phyloP scores from a whole-genome alignment of 2,888 invertebrate species.

The Ceramica pisi region DNA sequence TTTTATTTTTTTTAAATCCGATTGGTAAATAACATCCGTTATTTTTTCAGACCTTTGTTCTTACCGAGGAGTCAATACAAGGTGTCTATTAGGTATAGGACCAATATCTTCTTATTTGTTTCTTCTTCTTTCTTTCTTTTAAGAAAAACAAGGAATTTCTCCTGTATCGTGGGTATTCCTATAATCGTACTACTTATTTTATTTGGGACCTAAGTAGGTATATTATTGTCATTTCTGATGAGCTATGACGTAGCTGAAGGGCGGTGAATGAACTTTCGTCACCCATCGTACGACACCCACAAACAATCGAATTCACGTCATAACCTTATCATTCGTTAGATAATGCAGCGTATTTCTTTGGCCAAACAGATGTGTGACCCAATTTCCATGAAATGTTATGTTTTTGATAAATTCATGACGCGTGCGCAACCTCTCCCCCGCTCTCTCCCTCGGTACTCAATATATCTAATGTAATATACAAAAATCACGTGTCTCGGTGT shows the following conservation, averaged over 20 bases:
- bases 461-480: too few species aligned
- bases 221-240: conserved; percentile 14
- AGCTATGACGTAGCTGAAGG: conserved; percentile 51
- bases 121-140: too few species aligned
- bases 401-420: conserved; percentile 44
- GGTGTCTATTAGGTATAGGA: neutral
- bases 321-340: conserved; percentile 41
- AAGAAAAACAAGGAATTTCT: too few species aligned
- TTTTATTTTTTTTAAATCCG: too few species aligned
- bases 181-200: too few species aligned
- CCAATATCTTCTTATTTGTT: too few species aligned
- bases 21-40: neutral
- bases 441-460: conserved; percentile 1
- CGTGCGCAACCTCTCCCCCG: neutral
- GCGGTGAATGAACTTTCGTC: conserved; percentile 75
- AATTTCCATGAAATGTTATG: conserved; percentile 50
- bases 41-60: neutral
- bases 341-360: conserved; percentile 57
- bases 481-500: too few species aligned
- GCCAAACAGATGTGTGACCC: conserved; percentile 52
- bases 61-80: too few species aligned
- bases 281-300: conserved; percentile 60
- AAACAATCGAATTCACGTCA: conserved; percentile 65
- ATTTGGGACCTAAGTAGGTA: neutral
- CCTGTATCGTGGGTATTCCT: too few species aligned